Base-by-base conservation (phyloP, 30 jellyfish, hydroid and myxozoan species). In the Calvadosia cruxmelitensis region DNA sequence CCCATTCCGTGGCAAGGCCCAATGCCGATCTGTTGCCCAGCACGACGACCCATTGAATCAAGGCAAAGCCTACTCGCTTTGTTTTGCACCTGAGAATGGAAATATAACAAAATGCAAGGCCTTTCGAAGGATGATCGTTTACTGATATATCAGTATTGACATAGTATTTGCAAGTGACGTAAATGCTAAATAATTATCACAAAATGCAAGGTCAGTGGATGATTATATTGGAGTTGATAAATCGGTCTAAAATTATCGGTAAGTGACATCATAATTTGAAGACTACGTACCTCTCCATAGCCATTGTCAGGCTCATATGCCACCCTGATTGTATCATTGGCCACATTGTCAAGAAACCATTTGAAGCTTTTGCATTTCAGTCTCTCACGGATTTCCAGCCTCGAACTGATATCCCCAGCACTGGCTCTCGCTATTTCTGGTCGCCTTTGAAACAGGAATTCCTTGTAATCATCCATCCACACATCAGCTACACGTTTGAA, bases 401-500 rank as follows among this genome's bases (percentile, higher is more conserved):
- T 51, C 20, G 83, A 94, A 32, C 81, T 65, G 15, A 76, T 63
- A 29, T 79, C 93, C 0, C 96, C 99, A 12, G 80, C 71, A 24
- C 78, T 82, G n/a, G 86, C 99, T 12, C 48, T 23, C 1, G 92
- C 74, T 3, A 92, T 85, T 50, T 78, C 93, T 27, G 95, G 94
- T 25, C 93, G 73, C 50, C 93, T 36, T 27, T 77, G 93, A 63
- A 70, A 92, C 27, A 92, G 64, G 51, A 92, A 78, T 51, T 80
- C 91, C 53, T 79, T 84, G 67, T 81, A 92, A 33, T 92, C 99
- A 42, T 92, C 99, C 99, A 92, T 92, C 99, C 99, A 92, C 15
- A 92, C 99, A 31, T 92, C 99, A 0, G 99, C 99, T 0, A 92
- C 96, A 23, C 99, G 94, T 63, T 75, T 92, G 57, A 78, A 92